These are phyloP conservation scores for Pagetopsis macropterus DNA, from an alignment of 2,797 vertebrate species.

Conservation along the genomic window DNA sequence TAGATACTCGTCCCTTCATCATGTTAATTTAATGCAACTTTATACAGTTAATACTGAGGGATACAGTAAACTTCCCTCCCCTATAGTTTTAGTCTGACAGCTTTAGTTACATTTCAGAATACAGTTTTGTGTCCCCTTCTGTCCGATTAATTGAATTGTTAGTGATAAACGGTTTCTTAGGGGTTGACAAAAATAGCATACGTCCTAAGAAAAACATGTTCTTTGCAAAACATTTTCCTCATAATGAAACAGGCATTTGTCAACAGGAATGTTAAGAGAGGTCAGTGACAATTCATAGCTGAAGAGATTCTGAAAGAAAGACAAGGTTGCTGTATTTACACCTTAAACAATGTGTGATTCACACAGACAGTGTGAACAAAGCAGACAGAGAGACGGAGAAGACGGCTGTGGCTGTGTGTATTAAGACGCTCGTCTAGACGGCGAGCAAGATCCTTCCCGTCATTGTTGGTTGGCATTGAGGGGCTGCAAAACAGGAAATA, in stretches of 20 bases:
- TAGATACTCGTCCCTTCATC: no score
- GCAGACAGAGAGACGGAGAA: constrained; percentile 42
- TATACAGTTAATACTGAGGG: no score
- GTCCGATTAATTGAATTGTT: no score
- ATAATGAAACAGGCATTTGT: not conserved
- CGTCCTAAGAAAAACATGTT: no score
- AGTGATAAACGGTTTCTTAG: no score
- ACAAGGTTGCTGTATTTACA: constrained; percentile 13
- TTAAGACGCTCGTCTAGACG: constrained; percentile 75
- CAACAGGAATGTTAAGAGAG: not conserved
- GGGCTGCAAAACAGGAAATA: constrained; percentile 78
- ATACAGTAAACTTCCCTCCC: no score
- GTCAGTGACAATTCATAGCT: not conserved
- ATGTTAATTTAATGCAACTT: no score
- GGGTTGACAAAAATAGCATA: no score
- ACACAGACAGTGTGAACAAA: constrained; percentile 46
- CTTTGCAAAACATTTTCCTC: not conserved
- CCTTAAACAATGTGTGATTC: constrained; percentile 31
- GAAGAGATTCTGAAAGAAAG: not conserved
- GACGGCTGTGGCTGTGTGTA: constrained; percentile 48
- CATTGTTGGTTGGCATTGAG: constrained; percentile 77
- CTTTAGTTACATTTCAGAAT: no score
- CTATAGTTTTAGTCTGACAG: no score
- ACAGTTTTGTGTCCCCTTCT: no score
- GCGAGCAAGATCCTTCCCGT: constrained; percentile 75